phyloP scores from a whole-genome alignment of 2,113 vertebrate species.

The Leiothrix lutea region DNA sequence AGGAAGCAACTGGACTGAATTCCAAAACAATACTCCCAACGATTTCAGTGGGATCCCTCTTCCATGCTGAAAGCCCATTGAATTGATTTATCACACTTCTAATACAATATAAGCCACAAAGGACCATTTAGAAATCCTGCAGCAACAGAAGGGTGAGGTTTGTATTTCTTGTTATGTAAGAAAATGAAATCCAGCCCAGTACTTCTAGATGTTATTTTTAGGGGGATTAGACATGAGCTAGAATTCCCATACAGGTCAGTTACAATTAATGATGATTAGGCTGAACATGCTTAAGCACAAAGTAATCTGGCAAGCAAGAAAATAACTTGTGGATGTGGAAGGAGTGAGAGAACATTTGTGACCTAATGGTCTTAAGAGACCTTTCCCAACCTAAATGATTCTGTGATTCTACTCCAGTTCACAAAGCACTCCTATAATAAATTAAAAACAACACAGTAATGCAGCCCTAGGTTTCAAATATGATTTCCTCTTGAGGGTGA shows the following conservation, averaged over 20 bases:
- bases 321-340: not conserved
- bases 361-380: not conserved
- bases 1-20: not conserved
- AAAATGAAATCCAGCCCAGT: not conserved
- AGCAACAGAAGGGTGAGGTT: not conserved
- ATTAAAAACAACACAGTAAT: not conserved
- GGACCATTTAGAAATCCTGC: not conserved
- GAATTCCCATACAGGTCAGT: not conserved
- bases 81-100: constrained; percentile 1
- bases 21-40: not conserved
- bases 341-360: not conserved
- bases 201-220: constrained; percentile 5
- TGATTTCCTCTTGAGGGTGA: not conserved
- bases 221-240: not conserved
- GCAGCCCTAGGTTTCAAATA: not conserved
- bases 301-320: not conserved
- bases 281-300: not conserved
- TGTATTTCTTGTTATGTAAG: not conserved
- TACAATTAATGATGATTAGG: not conserved
- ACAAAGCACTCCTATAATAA: not conserved
- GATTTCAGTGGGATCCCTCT: not conserved
- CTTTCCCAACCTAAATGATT: not conserved
- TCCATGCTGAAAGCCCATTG: not conserved
- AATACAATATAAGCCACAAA: not conserved
- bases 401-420: not conserved